Base-by-base conservation (phyloP, 2,797 vertebrate genomes). In the Gymnocypris eckloni region DNA sequence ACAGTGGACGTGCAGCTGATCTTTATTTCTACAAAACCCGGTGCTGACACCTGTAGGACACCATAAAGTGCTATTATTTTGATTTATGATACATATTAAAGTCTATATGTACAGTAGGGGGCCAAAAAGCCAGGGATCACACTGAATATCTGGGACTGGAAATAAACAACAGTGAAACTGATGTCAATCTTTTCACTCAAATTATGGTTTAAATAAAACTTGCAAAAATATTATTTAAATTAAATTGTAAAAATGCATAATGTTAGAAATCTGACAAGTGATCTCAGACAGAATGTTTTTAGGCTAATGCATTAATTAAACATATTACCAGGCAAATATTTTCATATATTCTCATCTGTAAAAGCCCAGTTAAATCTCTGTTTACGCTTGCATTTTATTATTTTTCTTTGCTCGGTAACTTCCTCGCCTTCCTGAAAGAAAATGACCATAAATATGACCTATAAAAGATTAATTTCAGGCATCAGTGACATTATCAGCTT, bases 381-480 rank as follows among this genome's bases (percentile, higher is more conserved):
- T 73, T 45, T 61, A 61, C 48, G 54, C n/a, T 64, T n/a, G 4
- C 13, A 13, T 12, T 37, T 69, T 15, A 56, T 75, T 48, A 37
- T 37, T 61, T 83, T 13, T 25, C 13, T 61, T 37, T 25, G 20
- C 59, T 83, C 28, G 9, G 2, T 83, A 25, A 18, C 39, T 25
- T 83, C 41, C 70, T 75, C 1, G 25, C 41, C 70, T 37, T 64
- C 25, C 81, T 41, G 43, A 76, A 25, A 64, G 22, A 15, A 76
- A 83, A 66, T 16, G 9, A n/a, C 9, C 20, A 66, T 76, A 66
- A 84, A 77, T 54, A 54, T 54, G 72, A 41, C 22, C 10, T 59
- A 84, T 83, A 41, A 79, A 59, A 84, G 56, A 25, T 33, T 59
- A 33, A 79, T 79, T 84, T 79, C 83, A 84, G 39, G 75, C 73